Base-by-base conservation (phyloP, 2,888 invertebrate species). In the Baronia brevicornis region DNA sequence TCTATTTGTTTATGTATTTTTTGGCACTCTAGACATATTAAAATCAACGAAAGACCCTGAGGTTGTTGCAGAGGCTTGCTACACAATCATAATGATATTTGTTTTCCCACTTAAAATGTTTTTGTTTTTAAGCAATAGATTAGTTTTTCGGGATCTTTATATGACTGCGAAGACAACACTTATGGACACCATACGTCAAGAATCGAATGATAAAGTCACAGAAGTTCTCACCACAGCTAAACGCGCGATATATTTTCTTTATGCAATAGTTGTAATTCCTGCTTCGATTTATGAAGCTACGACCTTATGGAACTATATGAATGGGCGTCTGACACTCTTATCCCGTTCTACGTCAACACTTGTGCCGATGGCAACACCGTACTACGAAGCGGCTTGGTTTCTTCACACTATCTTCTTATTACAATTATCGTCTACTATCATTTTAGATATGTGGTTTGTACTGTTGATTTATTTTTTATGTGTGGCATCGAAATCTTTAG, bases 401-500 rank as follows among this genome's bases (percentile, higher is more conserved):
- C 28, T 75, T 1, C 78, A 79, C 30, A 43, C 49, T 0, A 36
- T 65, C 3, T 72, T 56, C 36, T 36, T 78, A 7, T 42, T 58
- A 3, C 47, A 61, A 34, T 48, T 63, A 8, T 37, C 57, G 0
- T 54, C 58, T 4, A 56, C 57, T 0, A 49, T 63, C 4, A 41
- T 66, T 2, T 36, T 60, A 7, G 74, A 78, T 30, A 47, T 72
- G 41, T 79, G 74, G 72, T 75, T 71, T 26, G 52, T 69, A 8
- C 17, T 69, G 1, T 28, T 71, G 0, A 50, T 67, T 37, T 56
- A 49, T 25, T 62, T 71, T 14, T 55, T 66, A 13, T 64, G 68
- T 28, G 38, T 43, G 4, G 55, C 69, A 0, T 50, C 48, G 30
- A 65, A 72, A 6, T 51, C 57, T 28, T 46, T 62, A n/a, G 41